Evolutionary conservation across 37 sponge, comb jelly and placozoan genomes (phyloP).

Genomic region (Hexactinellida sp.): DNA sequence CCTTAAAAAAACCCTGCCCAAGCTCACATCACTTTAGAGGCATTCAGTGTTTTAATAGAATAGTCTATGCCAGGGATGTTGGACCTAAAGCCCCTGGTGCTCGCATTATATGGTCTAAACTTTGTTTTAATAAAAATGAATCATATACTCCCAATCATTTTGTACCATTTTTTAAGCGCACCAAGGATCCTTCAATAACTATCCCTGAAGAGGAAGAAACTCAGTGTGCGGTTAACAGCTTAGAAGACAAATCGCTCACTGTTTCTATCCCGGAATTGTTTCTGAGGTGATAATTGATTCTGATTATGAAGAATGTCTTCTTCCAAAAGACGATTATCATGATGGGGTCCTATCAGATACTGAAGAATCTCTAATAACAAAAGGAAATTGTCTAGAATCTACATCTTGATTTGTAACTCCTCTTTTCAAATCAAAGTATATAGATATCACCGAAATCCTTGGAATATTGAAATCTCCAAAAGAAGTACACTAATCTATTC

Average conservation of each 20-base stretch:
- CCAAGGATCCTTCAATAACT: background rate
- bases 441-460: background rate
- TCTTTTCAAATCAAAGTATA: background rate
- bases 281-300: background rate
- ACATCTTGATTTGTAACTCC: background rate
- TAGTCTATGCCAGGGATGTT: too few species aligned
- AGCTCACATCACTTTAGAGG: too few species aligned
- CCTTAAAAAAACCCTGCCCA: too few species aligned
- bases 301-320: background rate
- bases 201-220: background rate
- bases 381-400: background rate
- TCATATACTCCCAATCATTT: background rate
- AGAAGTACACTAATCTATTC: background rate
- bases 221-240: background rate
- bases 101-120: background rate
- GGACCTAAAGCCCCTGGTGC: too few species aligned
- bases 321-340: background rate
- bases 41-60: too few species aligned
- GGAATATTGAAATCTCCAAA: background rate
- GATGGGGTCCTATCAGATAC: background rate
- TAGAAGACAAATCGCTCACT: background rate
- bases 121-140: background rate
- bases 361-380: background rate
- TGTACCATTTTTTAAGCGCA: background rate
- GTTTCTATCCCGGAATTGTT: too few species aligned